These are phyloP conservation scores for Nebria ingens DNA, from an alignment of 1,140 invertebrate genomes.

Conservation along the genomic window DNA sequence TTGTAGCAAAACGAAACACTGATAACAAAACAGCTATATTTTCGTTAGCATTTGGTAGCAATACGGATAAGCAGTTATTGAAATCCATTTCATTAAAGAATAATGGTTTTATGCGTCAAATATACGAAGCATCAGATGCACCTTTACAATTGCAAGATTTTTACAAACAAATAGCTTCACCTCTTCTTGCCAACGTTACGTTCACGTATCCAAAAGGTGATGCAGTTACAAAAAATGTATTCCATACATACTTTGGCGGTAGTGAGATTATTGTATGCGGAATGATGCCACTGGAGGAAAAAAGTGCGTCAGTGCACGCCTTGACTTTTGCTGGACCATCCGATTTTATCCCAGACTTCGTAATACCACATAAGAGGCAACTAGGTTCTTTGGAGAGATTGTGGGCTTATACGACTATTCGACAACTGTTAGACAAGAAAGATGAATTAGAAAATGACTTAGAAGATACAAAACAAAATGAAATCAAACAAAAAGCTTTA, in stretches of 20 bases:
- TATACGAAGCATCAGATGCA: constrained; percentile 62
- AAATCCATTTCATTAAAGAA: constrained; percentile 54
- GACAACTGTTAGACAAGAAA: constrained; percentile 49
- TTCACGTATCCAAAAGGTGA: constrained; percentile 52
- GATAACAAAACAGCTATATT: constrained; percentile 41
- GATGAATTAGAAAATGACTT: constrained; percentile 11
- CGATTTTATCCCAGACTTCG: constrained; percentile 13
- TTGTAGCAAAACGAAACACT: not conserved
- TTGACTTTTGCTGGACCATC: not conserved
- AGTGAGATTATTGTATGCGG: constrained; percentile 50
- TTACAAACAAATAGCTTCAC: constrained; percentile 60
- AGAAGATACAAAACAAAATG: not conserved
- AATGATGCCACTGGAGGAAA: constrained; percentile 19
- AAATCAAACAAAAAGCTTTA: constrained; percentile 6
- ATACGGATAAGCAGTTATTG: constrained; percentile 55
- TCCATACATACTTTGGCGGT: constrained; percentile 46
- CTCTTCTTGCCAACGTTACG: constrained; percentile 52
- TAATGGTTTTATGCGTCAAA: constrained; percentile 56
- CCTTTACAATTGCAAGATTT: constrained; percentile 58
- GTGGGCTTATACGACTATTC: constrained; percentile 59
- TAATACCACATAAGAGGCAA: not conserved
- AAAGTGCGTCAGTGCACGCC: not conserved
- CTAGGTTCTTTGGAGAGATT: constrained; percentile 46
- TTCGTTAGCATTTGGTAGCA: constrained; percentile 59
- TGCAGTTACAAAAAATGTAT: constrained; percentile 36